These are phyloP conservation scores for Cephalotes varians DNA, from an alignment of 2,888 invertebrate species.

Conservation along the genomic window DNA sequence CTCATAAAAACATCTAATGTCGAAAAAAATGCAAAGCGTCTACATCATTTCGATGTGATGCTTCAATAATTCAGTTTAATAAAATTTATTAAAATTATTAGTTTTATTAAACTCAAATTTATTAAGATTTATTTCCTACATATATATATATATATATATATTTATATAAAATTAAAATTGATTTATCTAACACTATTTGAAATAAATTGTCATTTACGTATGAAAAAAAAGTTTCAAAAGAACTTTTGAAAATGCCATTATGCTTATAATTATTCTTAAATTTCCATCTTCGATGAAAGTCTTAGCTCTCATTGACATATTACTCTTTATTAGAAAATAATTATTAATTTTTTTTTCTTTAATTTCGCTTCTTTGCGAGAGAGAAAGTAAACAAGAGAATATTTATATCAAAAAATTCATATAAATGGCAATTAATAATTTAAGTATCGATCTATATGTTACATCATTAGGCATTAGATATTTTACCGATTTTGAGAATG, in stretches of 20 bases:
- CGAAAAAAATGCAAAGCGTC: background rate
- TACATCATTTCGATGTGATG: background rate
- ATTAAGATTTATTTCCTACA: background rate
- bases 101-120: no score
- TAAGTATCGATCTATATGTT: background rate
- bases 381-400: background rate
- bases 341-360: background rate
- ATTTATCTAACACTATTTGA: background rate
- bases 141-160: no score
- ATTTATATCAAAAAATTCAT: background rate
- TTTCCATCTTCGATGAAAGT: background rate
- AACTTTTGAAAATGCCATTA: background rate
- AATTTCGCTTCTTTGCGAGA: background rate
- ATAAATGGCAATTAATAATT: background rate
- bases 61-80: background rate
- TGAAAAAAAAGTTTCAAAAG: background rate
- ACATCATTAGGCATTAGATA: background rate
- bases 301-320: background rate
- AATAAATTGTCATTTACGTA: background rate
- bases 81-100: no score
- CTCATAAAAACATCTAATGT: background rate
- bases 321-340: background rate
- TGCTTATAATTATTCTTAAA: background rate
- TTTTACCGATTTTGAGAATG: background rate
- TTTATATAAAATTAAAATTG: background rate